phyloP scores from a whole-genome alignment of 2,888 invertebrate genomes.

The Lasioglossum leucozonium region DNA sequence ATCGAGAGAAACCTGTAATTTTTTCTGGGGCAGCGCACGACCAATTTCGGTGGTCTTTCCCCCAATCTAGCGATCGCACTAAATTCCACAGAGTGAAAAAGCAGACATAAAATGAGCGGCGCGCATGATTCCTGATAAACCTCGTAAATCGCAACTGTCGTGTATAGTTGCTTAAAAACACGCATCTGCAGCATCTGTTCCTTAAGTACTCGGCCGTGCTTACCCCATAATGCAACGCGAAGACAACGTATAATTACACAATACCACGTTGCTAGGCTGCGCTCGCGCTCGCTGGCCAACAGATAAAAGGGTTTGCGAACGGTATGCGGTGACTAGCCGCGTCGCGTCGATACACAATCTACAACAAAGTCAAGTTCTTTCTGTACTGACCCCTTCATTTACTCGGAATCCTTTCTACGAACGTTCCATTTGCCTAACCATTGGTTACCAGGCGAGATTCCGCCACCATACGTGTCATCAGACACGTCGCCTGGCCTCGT shows the following conservation, averaged over 20 bases:
- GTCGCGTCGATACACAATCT: not conserved
- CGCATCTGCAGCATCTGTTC: constrained; percentile 37
- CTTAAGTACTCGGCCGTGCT: constrained; percentile 7
- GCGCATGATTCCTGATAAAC: constrained; percentile 19
- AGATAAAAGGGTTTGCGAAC: not conserved
- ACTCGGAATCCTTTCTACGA: not conserved
- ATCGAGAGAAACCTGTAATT: not conserved
- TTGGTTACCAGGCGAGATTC: not conserved
- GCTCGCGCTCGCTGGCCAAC: constrained; percentile 11
- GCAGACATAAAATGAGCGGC: constrained; percentile 13
- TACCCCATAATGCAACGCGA: constrained; percentile 19
- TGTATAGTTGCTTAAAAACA: constrained; percentile 26
- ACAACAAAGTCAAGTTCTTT: constrained; percentile 4
- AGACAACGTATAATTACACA: constrained; percentile 40
- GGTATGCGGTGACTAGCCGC: not conserved
- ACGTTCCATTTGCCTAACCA: constrained; percentile 8
- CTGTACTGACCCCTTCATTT: not conserved
- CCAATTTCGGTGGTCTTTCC: not conserved
- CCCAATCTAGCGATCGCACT: not conserved
- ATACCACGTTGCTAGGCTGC: constrained; percentile 10
- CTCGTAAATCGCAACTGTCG: constrained; percentile 26
- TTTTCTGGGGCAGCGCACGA: not conserved
- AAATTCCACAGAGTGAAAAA: not conserved
- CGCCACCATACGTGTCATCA: constrained; percentile 4
- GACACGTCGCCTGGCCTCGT: not conserved